Evolutionary conservation across 2,797 vertebrate genomes (phyloP).

Genomic region (Urophycis tenuis): DNA sequence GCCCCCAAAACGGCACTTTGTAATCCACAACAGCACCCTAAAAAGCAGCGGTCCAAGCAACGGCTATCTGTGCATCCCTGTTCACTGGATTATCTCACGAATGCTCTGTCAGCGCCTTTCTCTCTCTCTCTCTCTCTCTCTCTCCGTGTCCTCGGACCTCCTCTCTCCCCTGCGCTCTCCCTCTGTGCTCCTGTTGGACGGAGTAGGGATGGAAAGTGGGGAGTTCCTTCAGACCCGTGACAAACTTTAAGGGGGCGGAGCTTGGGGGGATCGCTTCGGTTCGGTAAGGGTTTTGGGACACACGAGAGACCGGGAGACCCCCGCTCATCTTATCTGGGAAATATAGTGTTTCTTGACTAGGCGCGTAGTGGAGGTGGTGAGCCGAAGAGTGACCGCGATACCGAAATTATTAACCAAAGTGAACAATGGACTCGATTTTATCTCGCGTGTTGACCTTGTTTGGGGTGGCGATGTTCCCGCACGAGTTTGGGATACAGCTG

Average conservation of each 20-base stretch:
- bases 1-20: conserved; percentile 9
- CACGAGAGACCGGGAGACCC: not conserved
- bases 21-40: conserved; percentile 21
- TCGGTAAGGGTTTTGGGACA: not conserved
- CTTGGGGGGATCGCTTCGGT: conserved; percentile 42
- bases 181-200: conserved; percentile 59
- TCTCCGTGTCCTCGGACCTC: conserved; percentile 8
- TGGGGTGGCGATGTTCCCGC: no score
- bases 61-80: conserved; percentile 53
- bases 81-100: conserved; percentile 44
- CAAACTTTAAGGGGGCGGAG: conserved; percentile 59
- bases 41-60: conserved; percentile 10
- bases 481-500: no score
- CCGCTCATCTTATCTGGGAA: not conserved
- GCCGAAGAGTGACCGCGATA: not conserved
- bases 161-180: conserved; percentile 42
- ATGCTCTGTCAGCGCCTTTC: conserved; percentile 55
- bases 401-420: not conserved
- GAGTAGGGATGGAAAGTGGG: conserved; percentile 48
- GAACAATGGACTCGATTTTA: not conserved
- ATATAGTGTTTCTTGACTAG: not conserved
- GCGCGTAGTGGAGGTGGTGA: not conserved
- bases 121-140: no score
- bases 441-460: not conserved
- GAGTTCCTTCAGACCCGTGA: conserved; percentile 63